Evolutionary conservation across 2,797 vertebrate species (phyloP).

Genomic region (Pseudotriccus pelzelni): DNA sequence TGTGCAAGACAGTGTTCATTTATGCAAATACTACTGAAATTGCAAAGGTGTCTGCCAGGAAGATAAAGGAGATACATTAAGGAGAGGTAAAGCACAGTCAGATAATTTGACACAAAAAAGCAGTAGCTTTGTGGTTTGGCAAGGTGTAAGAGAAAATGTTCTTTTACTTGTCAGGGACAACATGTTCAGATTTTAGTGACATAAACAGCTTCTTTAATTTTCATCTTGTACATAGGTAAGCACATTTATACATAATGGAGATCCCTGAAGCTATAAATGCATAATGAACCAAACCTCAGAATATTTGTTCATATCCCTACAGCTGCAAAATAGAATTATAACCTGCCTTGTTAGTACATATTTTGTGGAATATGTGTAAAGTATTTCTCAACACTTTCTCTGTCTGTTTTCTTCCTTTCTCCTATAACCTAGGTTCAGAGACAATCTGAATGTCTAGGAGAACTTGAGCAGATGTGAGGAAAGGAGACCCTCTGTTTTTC

Average conservation of each 20-base stretch:
- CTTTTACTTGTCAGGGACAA: neutral
- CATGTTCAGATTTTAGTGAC: neutral
- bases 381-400: neutral
- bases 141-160: neutral
- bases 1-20: neutral
- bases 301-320: neutral
- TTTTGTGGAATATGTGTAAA: neutral
- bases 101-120: neutral
- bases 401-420: neutral
- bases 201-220: neutral
- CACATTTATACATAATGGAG: neutral
- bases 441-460: neutral
- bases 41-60: neutral
- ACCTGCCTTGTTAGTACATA: neutral
- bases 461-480: neutral
- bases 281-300: neutral
- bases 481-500: neutral
- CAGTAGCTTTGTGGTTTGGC: neutral
- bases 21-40: neutral
- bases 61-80: neutral
- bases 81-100: neutral
- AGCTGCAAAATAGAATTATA: neutral
- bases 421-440: neutral
- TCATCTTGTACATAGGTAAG: neutral
- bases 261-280: neutral